Percentiles rank a stretch among this genome's conserved stretches.
Conservation (phyloP, 2,888 invertebrate genomes). For the Timema cristinae region DNA sequence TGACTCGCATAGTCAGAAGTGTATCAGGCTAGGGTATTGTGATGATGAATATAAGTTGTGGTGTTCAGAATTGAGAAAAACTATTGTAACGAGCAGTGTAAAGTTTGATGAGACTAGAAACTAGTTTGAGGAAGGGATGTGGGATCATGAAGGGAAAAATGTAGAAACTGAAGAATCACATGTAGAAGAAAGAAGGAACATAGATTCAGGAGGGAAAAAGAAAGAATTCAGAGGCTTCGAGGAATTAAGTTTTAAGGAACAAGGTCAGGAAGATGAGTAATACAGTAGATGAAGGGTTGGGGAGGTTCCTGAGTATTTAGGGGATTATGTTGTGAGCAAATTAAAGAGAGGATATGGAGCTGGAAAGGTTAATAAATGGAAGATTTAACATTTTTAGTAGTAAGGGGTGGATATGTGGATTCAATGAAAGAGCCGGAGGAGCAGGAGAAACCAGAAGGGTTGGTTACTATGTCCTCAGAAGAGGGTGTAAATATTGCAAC, state of each 20-base stretch:
- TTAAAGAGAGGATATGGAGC: not conserved
- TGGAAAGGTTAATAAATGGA: no score
- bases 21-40: no score
- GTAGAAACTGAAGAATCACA: not conserved
- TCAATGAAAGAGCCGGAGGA: no score
- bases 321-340: not conserved
- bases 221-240: not conserved
- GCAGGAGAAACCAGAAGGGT: not conserved
- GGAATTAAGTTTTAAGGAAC: not conserved
- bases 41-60: no score
- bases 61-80: no score
- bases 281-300: no score
- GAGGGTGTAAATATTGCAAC: not conserved
- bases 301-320: not conserved
- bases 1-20: no score
- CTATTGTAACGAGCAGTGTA: not conserved
- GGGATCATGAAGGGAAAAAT: slow-evolving; percentile 5
- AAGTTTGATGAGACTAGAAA: slow-evolving; percentile 7
- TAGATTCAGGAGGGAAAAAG: not conserved
- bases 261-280: not conserved
- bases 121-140: not conserved
- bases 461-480: not conserved
- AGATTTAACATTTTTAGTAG: no score
- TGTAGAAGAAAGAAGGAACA: not conserved
- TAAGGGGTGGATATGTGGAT: no score